phyloP scores from a whole-genome alignment of 2,888 invertebrate genomes.

The Pterobdella sp. region DNA sequence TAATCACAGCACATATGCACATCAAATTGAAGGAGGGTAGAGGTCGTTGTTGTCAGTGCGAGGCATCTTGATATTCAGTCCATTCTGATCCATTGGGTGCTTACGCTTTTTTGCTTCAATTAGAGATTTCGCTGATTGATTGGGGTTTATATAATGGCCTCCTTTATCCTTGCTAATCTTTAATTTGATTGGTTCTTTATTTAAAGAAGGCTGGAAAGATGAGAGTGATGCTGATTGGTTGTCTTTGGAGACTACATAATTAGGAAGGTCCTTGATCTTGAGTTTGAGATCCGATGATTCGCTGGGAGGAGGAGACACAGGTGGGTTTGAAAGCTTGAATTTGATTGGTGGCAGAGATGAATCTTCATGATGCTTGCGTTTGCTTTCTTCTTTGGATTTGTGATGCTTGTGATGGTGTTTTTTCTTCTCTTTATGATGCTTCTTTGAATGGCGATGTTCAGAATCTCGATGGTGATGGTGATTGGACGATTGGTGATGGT shows the following conservation, averaged over 20 bases:
- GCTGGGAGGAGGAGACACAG: neutral
- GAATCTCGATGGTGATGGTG: neutral
- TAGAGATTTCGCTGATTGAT: neutral
- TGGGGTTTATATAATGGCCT: neutral
- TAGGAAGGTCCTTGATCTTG: slow-evolving; percentile 5
- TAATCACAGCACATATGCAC: too few relatives aligned
- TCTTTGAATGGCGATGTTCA: neutral
- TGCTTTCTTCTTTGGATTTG: neutral
- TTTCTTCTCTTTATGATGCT: slow-evolving; percentile 5
- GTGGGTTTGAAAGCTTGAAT: neutral
- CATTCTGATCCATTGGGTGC: neutral
- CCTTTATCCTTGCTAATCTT: slow-evolving; percentile 7
- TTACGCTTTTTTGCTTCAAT: neutral
- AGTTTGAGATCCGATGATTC: neutral
- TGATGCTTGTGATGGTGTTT: slow-evolving; percentile 6
- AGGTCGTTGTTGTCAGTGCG: neutral
- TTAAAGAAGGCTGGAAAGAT: neutral
- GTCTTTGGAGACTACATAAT: slow-evolving; percentile 4
- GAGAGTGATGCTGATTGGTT: neutral
- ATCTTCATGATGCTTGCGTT: neutral
- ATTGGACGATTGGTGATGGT: neutral
- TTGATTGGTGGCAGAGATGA: neutral
- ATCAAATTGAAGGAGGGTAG: neutral
- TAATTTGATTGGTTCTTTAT: slow-evolving; percentile 5
- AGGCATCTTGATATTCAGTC: neutral